phyloP scores from a whole-genome alignment of 1,140 invertebrate species.

The Nephotettix cincticeps region DNA sequence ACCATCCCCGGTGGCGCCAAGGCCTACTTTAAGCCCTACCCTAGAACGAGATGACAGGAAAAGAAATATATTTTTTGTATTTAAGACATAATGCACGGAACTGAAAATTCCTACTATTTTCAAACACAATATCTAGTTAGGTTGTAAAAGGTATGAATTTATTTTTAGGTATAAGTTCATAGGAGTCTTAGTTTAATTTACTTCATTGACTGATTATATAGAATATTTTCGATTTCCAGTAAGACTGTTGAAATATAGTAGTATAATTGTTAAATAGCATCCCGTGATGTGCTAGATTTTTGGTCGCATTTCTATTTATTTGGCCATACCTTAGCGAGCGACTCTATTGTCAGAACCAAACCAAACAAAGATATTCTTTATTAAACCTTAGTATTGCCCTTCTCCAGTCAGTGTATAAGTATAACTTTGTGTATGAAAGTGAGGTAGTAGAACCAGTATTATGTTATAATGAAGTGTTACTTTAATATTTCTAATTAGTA shows the following conservation, averaged over 20 bases:
- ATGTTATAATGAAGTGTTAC: too few relatives aligned
- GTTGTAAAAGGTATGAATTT: slow-evolving; percentile 21
- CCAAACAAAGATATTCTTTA: background rate
- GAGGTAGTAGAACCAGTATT: background rate
- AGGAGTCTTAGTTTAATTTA: slow-evolving; percentile 23
- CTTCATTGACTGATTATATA: slow-evolving; percentile 28
- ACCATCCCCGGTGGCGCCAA: background rate
- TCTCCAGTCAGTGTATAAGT: background rate
- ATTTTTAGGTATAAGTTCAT: slow-evolving; percentile 23
- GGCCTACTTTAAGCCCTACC: slow-evolving; percentile 24
- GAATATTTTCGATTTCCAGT: slow-evolving; percentile 24
- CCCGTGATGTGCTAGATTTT: slow-evolving; percentile 19
- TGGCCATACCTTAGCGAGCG: background rate
- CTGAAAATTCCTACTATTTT: slow-evolving; percentile 29
- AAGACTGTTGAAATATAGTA: slow-evolving; percentile 13
- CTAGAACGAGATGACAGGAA: slow-evolving; percentile 14
- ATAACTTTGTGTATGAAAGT: too few relatives aligned
- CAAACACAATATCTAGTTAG: slow-evolving; percentile 31
- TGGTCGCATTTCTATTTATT: background rate
- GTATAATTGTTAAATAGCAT: slow-evolving; percentile 21
- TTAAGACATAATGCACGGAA: slow-evolving; percentile 29
- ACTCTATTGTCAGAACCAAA: background rate
- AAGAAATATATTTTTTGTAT: slow-evolving; percentile 31
- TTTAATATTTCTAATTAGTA: too few relatives aligned
- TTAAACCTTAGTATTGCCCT: background rate